Percentiles rank a stretch among this genome's conserved stretches.
Conservation (phyloP, 23 tunicate species). For the Clavelina lepadiformis region DNA sequence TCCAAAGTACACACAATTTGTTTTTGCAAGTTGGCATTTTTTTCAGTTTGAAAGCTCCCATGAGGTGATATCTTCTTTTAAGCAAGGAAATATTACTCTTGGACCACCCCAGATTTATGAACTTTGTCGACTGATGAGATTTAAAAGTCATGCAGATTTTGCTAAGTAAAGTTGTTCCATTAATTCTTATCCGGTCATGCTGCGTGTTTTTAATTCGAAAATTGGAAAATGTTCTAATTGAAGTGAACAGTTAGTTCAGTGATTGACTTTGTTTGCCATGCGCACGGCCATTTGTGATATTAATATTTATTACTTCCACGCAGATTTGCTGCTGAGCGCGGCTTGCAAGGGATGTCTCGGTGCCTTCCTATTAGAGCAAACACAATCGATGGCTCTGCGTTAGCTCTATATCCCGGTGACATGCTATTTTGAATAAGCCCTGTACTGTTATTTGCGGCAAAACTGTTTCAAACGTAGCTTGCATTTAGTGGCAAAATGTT, state of each 20-base stretch:
- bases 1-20: no score
- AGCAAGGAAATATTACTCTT: slow-evolving; percentile 2
- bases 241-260: no score
- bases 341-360: slow-evolving; percentile 45
- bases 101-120: slow-evolving; percentile 62
- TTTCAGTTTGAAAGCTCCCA: slow-evolving; percentile 14
- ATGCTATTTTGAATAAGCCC: no score
- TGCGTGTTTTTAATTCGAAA: no score
- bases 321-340: slow-evolving; percentile 32
- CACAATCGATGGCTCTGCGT: slow-evolving; percentile 22
- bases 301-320: no score
- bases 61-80: background rate
- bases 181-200: no score
- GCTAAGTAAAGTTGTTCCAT: background rate
- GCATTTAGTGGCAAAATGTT: background rate
- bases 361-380: slow-evolving; percentile 35
- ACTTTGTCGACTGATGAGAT: slow-evolving; percentile 12
- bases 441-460: background rate
- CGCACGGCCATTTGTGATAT: no score
- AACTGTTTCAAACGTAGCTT: no score
- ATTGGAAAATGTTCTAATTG: no score
- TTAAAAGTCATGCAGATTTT: slow-evolving; percentile 11
- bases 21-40: background rate
- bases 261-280: no score
- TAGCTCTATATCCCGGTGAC: slow-evolving; percentile 48